These are phyloP conservation scores for Microhierax caerulescens DNA, from an alignment of 2,797 vertebrate species.

Conservation along the genomic window DNA sequence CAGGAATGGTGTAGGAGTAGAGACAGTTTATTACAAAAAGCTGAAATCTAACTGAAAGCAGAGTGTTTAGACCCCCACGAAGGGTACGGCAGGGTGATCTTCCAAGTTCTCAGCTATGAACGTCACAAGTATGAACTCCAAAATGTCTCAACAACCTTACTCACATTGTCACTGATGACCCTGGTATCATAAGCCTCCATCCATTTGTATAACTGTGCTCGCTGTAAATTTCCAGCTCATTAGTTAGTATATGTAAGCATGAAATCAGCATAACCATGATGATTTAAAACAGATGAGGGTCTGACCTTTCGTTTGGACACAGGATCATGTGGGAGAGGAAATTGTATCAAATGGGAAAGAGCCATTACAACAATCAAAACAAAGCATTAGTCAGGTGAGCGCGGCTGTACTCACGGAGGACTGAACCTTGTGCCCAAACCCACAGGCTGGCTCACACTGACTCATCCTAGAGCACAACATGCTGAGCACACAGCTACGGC, in stretches of 20 bases:
- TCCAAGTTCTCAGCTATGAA: neutral
- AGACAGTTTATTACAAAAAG: neutral
- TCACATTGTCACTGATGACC: neutral
- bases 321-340: neutral
- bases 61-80: neutral
- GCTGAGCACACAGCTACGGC: neutral
- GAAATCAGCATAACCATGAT: constrained; percentile 9
- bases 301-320: constrained; percentile 43
- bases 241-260: neutral
- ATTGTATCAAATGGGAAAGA: neutral
- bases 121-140: neutral
- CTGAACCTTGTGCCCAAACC: neutral
- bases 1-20: neutral
- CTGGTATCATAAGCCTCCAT: neutral
- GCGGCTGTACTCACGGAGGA: rapidly evolving
- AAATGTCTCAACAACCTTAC: constrained; percentile 8
- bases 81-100: neutral
- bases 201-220: neutral
- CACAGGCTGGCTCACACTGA: neutral
- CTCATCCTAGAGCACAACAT: neutral
- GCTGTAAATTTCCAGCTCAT: constrained; percentile 40
- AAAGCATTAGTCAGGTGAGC: neutral
- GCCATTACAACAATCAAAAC: neutral
- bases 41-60: constrained; percentile 24
- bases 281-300: constrained; percentile 48